These are phyloP conservation scores for Andrena flavipes DNA, from an alignment of 2,888 invertebrate species.

Conservation along the genomic window DNA sequence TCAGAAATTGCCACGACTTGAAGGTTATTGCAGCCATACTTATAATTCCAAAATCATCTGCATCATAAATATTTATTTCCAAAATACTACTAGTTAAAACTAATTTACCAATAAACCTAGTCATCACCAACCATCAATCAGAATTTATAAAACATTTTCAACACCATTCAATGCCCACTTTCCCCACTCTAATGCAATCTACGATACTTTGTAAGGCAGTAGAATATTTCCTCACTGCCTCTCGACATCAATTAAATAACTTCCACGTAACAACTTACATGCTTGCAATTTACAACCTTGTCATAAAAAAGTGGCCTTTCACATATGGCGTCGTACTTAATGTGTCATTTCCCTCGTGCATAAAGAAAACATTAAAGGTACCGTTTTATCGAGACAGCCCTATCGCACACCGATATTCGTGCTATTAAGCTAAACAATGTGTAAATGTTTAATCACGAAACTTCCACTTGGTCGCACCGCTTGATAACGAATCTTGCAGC, in stretches of 20 bases:
- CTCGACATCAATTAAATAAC: constrained; percentile 7
- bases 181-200: neutral
- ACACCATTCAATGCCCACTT: too few species aligned
- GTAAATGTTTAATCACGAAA: constrained; percentile 29
- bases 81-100: too few species aligned
- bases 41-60: too few species aligned
- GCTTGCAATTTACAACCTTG: neutral
- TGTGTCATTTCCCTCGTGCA: constrained; percentile 14
- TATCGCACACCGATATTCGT: neutral
- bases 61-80: too few species aligned
- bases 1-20: too few species aligned
- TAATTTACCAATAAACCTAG: too few species aligned
- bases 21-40: too few species aligned
- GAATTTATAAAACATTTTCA: too few species aligned
- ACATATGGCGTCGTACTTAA: constrained; percentile 25
- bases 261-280: constrained; percentile 6
- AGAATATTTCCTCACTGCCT: neutral
- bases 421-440: constrained; percentile 1
- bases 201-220: neutral
- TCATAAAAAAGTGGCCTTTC: neutral
- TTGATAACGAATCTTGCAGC: constrained; percentile 14
- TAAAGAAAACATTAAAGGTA: constrained; percentile 1
- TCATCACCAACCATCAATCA: too few species aligned
- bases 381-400: neutral
- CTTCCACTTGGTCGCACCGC: neutral